phyloP scores from a whole-genome alignment of 2,888 invertebrate genomes.

The Flexamia atlantica region DNA sequence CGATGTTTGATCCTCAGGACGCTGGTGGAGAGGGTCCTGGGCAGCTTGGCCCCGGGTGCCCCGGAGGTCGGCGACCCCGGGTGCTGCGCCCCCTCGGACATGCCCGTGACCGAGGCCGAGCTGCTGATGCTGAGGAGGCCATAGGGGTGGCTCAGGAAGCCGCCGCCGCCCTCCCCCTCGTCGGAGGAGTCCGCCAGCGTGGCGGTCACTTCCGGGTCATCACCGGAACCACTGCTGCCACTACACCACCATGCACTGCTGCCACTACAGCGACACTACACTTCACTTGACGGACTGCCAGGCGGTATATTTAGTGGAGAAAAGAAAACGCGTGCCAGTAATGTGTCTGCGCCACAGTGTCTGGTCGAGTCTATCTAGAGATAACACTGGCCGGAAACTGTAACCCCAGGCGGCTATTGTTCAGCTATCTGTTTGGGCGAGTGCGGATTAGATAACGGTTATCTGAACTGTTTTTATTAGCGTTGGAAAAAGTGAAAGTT shows the following conservation, averaged over 20 bases:
- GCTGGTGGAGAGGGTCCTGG: conserved; percentile 87
- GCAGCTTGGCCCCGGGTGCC: conserved; percentile 75
- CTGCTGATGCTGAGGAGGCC: conserved; percentile 64
- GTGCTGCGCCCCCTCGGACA: conserved; percentile 64
- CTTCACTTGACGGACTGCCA: conserved; percentile 4
- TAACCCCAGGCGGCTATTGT: conserved; percentile 15
- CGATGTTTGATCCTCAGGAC: conserved; percentile 87
- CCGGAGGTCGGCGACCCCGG: conserved; percentile 56
- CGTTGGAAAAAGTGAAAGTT: too few relatives aligned
- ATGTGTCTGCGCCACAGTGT: neutral
- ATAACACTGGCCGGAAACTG: neutral
- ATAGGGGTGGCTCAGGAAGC: conserved; percentile 58
- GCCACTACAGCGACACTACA: neutral
- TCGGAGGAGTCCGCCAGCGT: conserved; percentile 56
- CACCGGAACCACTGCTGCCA: neutral
- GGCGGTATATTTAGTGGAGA: conserved; percentile 21
- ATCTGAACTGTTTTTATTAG: neutral
- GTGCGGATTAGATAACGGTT: conserved; percentile 12
- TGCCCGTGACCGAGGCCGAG: conserved; percentile 65
- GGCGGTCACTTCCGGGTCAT: conserved; percentile 13
- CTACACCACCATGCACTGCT: neutral
- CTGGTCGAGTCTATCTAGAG: conserved; percentile 15
- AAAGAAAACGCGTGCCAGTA: conserved; percentile 9
- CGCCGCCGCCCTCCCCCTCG: conserved; percentile 61
- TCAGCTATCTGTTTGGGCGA: conserved; percentile 21